Base-by-base conservation (phyloP, 2,888 invertebrate species). In the Stramonita haemastoma region DNA sequence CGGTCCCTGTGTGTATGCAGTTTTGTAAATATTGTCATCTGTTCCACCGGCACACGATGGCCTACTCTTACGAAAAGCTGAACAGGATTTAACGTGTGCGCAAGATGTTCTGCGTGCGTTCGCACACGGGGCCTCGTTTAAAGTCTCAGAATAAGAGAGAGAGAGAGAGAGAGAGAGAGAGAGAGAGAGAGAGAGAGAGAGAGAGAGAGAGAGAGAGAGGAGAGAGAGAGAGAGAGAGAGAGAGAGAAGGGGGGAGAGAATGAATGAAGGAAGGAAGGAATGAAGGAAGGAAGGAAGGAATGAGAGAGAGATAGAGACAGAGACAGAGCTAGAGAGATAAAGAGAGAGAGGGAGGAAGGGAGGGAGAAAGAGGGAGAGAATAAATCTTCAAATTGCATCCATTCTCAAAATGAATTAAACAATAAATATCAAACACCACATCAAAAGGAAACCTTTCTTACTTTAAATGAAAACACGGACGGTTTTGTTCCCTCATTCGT, bases 171-270 rank as follows among this genome's bases (percentile, higher is more conserved):
- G 56, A 34, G 46, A 70, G 56, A 70, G 36, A 84, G 85, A 89
- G 70, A 66, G 36, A 85, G 34, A 89, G 84, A 84, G 84, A 85
- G 85, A 85, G 85, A 89, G 70, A 89, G 73, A 84, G 66, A 85
- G 85, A 85, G 46, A 70, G 56, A 85, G 85, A 85, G 34, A 57
- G 60, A 81, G 84, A 83, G 11, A 22, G 26, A 57, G 57, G 57
- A 88, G 34, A 88, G 34, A 83, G 22, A 83, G 60, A 88, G 29
- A 60, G 13, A 57, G 60, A 84, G 60, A 60, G 83, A 89, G 70
- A 66, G 36, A 85, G 34, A 89, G 84, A 84, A 66, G 70, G 85
- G 66, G 85, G 85, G 70, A 89, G 73, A 84, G 66, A 85, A 73
- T 70, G 46, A 70, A 29, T 70, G 85, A 85, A 66, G 32, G 60